phyloP scores from a whole-genome alignment of 2,888 invertebrate species.

The Malacosoma neustria region DNA sequence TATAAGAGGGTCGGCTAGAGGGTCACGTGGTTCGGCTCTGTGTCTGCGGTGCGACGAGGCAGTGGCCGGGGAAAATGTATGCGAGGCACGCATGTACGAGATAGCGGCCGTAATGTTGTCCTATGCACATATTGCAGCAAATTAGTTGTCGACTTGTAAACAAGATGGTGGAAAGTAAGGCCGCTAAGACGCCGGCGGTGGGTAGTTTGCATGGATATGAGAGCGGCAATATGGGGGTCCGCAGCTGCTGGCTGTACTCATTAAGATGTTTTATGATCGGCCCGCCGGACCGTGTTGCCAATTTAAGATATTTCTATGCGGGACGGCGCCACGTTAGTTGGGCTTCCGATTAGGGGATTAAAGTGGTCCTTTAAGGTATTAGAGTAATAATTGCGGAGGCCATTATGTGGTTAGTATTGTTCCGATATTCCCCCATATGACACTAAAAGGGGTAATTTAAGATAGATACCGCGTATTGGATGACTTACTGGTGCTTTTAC shows the following conservation, averaged over 20 bases:
- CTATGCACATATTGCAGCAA: slow-evolving; percentile 77
- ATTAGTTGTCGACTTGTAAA: slow-evolving; percentile 75
- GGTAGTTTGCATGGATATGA: slow-evolving; percentile 76
- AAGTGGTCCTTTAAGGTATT: slow-evolving; percentile 70
- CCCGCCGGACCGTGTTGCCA: slow-evolving; percentile 71
- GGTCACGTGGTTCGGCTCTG: slow-evolving; percentile 53
- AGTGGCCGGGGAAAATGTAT: slow-evolving; percentile 55
- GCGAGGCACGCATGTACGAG: slow-evolving; percentile 70
- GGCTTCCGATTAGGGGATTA: slow-evolving; percentile 73
- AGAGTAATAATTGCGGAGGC: slow-evolving; percentile 66
- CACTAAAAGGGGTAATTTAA: slow-evolving; percentile 24
- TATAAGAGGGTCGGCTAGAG: slow-evolving; percentile 63
- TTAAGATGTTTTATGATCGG: slow-evolving; percentile 76
- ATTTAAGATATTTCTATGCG: slow-evolving; percentile 76
- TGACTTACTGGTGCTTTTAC: slow-evolving; percentile 5
- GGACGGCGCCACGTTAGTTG: slow-evolving; percentile 69
- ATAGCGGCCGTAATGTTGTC: slow-evolving; percentile 71
- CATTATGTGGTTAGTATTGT: slow-evolving; percentile 61
- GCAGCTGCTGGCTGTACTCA: slow-evolving; percentile 73
- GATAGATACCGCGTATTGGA: slow-evolving; percentile 18
- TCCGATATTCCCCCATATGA: slow-evolving; percentile 26
- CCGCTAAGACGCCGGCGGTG: slow-evolving; percentile 63
- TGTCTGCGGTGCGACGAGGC: slow-evolving; percentile 40
- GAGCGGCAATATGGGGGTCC: slow-evolving; percentile 69
- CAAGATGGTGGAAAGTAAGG: slow-evolving; percentile 67